phyloP scores from a whole-genome alignment of 2,113 vertebrate species.

The Oryzias curvinotus region DNA sequence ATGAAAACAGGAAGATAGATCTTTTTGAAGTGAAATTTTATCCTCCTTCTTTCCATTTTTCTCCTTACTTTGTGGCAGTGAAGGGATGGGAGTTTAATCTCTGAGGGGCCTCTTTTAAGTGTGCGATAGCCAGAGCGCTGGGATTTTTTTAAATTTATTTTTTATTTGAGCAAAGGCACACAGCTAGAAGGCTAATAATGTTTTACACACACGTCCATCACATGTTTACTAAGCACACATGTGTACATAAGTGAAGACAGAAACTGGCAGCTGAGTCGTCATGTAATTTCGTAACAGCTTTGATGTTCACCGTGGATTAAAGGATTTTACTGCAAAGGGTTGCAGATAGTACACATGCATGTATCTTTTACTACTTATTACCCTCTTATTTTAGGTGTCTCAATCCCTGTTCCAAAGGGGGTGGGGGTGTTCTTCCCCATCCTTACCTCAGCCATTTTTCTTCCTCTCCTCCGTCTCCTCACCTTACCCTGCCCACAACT shows the following conservation, averaged over 20 bases:
- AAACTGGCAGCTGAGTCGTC: constrained; percentile 54
- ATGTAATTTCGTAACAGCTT: constrained; percentile 53
- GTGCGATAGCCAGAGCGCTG: constrained; percentile 22
- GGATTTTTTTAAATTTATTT: constrained; percentile 40
- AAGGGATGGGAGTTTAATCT: constrained; percentile 33
- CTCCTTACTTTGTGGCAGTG: constrained; percentile 8
- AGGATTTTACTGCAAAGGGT: background rate
- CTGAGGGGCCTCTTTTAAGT: constrained; percentile 20
- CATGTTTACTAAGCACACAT: background rate
- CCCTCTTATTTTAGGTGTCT: constrained; percentile 35
- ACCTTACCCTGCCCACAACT: background rate
- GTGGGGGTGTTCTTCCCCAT: constrained; percentile 6
- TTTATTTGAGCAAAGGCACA: too few relatives aligned
- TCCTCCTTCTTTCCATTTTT: constrained; percentile 34
- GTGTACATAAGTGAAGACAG: background rate
- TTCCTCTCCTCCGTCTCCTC: constrained; percentile 6
- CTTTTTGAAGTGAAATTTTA: constrained; percentile 65
- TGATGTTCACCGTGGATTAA: constrained; percentile 60
- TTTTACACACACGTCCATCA: constrained; percentile 8
- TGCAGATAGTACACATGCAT: background rate
- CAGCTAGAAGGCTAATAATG: background rate
- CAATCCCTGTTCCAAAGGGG: constrained; percentile 26
- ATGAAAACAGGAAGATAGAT: constrained; percentile 49
- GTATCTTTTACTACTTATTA: background rate
- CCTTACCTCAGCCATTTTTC: constrained; percentile 6